Evolutionary conservation across 2,113 vertebrate genomes (phyloP).

Genomic region (Neogobius melanostomus): DNA sequence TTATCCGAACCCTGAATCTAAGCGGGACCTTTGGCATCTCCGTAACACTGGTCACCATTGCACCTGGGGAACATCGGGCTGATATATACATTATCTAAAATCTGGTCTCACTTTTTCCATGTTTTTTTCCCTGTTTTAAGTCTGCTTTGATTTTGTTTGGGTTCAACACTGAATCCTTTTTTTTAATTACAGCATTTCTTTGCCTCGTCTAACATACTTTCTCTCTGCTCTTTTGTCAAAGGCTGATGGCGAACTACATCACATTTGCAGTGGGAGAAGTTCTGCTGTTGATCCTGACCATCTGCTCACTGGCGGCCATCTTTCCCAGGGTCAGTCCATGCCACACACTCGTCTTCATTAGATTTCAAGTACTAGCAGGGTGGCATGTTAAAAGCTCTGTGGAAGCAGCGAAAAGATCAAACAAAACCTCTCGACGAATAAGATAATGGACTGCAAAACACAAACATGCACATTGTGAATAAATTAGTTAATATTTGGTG

Average conservation of each 20-base stretch:
- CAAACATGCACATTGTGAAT: background rate
- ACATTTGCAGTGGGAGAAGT: conserved; percentile 89
- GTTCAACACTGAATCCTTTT: too few species aligned
- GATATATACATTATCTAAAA: too few species aligned
- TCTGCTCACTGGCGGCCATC: conserved; percentile 93
- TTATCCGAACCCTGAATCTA: too few species aligned
- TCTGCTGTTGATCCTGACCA: conserved; percentile 86
- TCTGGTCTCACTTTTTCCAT: too few species aligned
- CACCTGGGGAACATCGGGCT: too few species aligned
- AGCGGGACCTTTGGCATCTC: too few species aligned
- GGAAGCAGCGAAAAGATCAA: background rate
- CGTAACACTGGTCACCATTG: too few species aligned
- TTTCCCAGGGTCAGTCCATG: conserved; percentile 86
- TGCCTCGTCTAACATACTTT: background rate
- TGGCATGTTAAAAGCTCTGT: background rate
- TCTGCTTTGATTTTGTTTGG: too few species aligned
- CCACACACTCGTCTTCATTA: background rate
- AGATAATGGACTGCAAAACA: background rate
- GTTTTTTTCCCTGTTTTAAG: too few species aligned
- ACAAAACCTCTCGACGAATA: background rate
- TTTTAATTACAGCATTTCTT: too few species aligned
- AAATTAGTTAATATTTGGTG: background rate
- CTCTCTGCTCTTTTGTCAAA: conserved; percentile 51
- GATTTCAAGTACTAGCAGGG: background rate
- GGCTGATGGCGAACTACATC: conserved; percentile 90